A percentile compares a stretch with the other conserved stretches of the same genome.
These are phyloP conservation scores for Holothuria scabra DNA, from an alignment of 53 echinoderm and acorn worm genomes.

Conservation along the genomic window DNA sequence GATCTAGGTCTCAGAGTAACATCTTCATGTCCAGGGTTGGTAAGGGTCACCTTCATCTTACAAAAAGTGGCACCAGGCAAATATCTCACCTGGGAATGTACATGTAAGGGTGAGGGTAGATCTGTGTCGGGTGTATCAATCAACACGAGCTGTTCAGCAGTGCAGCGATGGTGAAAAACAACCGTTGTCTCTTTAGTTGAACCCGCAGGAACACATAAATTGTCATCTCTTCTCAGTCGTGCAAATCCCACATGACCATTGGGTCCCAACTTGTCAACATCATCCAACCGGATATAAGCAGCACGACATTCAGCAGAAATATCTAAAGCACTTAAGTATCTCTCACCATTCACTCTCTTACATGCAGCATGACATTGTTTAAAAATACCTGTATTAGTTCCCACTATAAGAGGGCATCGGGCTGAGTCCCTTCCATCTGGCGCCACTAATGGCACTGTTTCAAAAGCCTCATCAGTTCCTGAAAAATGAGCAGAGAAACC, in stretches of 20 bases:
- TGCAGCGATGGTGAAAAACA: background rate
- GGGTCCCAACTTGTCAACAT: background rate
- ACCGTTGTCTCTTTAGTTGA: background rate
- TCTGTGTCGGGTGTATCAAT: background rate
- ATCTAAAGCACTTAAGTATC: too few species aligned
- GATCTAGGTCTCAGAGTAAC: background rate
- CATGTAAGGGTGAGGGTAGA: background rate
- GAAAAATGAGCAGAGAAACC: too few species aligned
- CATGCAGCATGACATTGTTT: slow-evolving; percentile 29
- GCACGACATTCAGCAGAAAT: too few species aligned
- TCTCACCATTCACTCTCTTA: background rate
- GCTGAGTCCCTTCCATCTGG: slow-evolving; percentile 17
- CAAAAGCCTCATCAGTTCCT: too few species aligned
- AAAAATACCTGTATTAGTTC: slow-evolving; percentile 65
- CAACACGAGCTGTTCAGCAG: background rate
- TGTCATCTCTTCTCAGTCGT: background rate
- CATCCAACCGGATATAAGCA: background rate
- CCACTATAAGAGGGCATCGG: slow-evolving; percentile 23
- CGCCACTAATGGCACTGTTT: background rate
- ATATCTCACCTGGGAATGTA: background rate
- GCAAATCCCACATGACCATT: slow-evolving; percentile 14
- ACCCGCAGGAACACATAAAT: background rate
- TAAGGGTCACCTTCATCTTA: background rate
- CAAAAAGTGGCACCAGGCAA: slow-evolving; percentile 22
- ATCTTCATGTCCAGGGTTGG: background rate